A percentile compares a stretch with the other conserved stretches of the same genome.
These are phyloP conservation scores for Hermaeophaga mercurialis DNA, from an alignment of 2,888 invertebrate genomes.

Conservation along the genomic window DNA sequence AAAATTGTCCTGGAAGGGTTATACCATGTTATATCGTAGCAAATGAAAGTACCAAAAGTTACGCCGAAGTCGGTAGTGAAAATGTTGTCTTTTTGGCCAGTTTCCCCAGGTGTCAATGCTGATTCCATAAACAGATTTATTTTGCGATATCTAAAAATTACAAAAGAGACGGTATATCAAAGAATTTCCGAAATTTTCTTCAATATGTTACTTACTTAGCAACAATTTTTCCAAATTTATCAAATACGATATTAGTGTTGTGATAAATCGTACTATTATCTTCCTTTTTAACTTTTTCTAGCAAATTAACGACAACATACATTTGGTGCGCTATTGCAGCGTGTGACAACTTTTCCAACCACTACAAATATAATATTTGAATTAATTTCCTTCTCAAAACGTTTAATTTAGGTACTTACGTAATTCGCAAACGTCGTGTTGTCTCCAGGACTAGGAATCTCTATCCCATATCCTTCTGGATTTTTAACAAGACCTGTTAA, in stretches of 20 bases:
- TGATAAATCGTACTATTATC: constrained; percentile 38
- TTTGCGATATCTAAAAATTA: constrained; percentile 43
- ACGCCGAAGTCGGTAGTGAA: constrained; percentile 42
- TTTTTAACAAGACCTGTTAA: constrained; percentile 38
- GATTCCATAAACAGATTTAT: constrained; percentile 41
- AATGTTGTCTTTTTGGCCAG: constrained; percentile 25
- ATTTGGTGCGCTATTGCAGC: constrained; percentile 35
- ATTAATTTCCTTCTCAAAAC: neutral
- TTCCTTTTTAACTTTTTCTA: constrained; percentile 34
- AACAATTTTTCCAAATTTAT: constrained; percentile 34
- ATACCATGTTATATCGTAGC: constrained; percentile 40
- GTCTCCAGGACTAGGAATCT: constrained; percentile 30
- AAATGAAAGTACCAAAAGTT: constrained; percentile 42
- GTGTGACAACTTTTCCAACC: constrained; percentile 33
- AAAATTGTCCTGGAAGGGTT: constrained; percentile 40
- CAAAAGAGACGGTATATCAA: no score
- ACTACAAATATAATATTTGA: constrained; percentile 21
- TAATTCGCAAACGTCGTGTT: constrained; percentile 20
- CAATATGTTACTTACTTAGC: constrained; percentile 37
- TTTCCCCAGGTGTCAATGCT: constrained; percentile 38
- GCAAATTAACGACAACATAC: constrained; percentile 41
- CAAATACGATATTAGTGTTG: constrained; percentile 42
- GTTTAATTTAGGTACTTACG: constrained; percentile 28
- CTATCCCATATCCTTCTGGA: constrained; percentile 37
- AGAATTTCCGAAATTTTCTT: no score